A percentile compares a stretch with the other conserved stretches of the same genome.
phyloP scores from a whole-genome alignment of 2,888 invertebrate species.

The Eupelmus urozonus region DNA sequence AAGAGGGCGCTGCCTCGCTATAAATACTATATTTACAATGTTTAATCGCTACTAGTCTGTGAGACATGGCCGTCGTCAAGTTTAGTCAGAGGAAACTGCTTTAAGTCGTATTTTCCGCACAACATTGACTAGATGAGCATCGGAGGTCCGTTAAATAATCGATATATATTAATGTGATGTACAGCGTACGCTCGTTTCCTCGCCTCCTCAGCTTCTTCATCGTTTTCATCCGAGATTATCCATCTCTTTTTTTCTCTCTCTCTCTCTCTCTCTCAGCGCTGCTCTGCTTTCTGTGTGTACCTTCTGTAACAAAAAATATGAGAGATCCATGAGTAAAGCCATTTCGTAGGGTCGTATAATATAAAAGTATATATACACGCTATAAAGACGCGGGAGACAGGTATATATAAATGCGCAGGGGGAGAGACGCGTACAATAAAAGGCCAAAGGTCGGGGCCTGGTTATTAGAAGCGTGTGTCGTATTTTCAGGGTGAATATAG shows the following conservation, averaged over 20 bases:
- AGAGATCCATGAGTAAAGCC: conserved; percentile 36
- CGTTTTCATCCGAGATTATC: no score
- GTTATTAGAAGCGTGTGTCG: conserved; percentile 27
- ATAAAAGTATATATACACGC: no score
- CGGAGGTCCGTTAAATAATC: conserved; percentile 35
- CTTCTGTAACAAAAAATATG: conserved; percentile 56
- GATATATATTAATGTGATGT: conserved; percentile 11
- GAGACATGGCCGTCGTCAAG: conserved; percentile 38
- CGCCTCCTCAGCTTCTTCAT: no score
- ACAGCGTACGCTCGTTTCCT: neutral
- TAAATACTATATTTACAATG: conserved; percentile 32
- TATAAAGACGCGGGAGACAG: neutral
- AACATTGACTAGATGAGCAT: conserved; percentile 55
- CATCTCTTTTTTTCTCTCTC: no score
- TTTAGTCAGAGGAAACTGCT: neutral
- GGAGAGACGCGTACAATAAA: no score
- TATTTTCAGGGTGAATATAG: conserved; percentile 21
- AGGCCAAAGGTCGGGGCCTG: no score
- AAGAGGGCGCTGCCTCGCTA: no score
- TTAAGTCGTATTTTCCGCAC: neutral
- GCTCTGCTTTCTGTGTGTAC: conserved; percentile 13
- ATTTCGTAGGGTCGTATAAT: no score
- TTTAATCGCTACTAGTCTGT: neutral
- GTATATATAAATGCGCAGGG: no score
- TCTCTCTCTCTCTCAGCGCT: neutral